These are phyloP conservation scores for Phylloscopus trochiloides DNA, from an alignment of 2,113 vertebrate species.

Conservation along the genomic window DNA sequence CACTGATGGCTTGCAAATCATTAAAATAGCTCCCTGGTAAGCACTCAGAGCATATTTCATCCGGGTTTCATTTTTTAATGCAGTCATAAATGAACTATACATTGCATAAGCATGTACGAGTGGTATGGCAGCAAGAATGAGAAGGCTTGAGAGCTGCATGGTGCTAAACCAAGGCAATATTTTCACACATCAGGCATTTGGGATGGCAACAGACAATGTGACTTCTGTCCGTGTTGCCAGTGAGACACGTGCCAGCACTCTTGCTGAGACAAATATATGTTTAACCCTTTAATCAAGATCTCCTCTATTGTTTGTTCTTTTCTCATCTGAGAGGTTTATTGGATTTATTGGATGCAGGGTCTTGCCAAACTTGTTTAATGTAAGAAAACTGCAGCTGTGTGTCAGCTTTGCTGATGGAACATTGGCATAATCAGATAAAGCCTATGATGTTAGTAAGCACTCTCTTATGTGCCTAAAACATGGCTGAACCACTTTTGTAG, in stretches of 20 bases:
- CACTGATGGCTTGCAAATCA: conserved; percentile 22
- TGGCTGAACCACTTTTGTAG: not conserved
- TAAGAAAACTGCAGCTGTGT: not conserved
- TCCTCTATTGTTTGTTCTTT: not conserved
- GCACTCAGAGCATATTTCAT: not conserved
- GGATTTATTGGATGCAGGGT: not conserved
- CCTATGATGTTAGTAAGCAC: not conserved
- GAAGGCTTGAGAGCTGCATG: not conserved
- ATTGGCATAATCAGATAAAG: not conserved
- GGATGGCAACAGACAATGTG: not conserved
- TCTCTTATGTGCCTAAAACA: not conserved
- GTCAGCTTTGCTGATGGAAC: not conserved
- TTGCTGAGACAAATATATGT: not conserved
- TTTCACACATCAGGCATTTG: not conserved
- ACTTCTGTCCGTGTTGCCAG: not conserved
- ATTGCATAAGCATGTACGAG: not conserved
- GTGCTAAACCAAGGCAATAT: not conserved
- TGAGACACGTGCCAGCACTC: not conserved
- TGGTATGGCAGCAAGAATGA: conserved; percentile 54
- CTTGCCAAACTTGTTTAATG: not conserved
- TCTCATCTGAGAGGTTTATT: not conserved
- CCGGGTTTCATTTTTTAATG: conserved; percentile 30
- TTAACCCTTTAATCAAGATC: not conserved
- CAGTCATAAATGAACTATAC: not conserved
- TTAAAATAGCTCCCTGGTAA: conserved; percentile 37